Conservation (phyloP, 2,113 vertebrate genomes). For the Chaetorhynchus papuensis region DNA sequence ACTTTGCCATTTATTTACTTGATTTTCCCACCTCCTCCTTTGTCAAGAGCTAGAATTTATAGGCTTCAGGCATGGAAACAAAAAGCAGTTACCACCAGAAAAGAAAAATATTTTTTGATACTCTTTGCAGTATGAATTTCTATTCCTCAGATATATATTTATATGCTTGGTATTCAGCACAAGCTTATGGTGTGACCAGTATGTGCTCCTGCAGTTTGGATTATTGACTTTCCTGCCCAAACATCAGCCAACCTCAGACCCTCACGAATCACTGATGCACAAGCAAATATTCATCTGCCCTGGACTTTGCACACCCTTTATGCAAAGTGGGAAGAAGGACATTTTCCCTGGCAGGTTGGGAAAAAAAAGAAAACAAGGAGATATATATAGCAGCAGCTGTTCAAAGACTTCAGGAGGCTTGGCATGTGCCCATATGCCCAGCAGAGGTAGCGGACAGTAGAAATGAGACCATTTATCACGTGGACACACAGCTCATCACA, state of each 20-base stretch:
- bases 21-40: not conserved
- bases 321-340: not conserved
- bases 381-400: slow-evolving; percentile 29
- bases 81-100: not conserved
- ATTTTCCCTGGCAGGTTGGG: not conserved
- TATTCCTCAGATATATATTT: not conserved
- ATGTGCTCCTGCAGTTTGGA: not conserved
- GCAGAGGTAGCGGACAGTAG: not conserved
- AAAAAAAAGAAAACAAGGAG: not conserved
- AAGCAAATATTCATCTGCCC: not conserved
- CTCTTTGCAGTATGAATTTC: not conserved
- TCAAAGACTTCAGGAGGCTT: slow-evolving; percentile 21
- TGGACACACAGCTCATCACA: not conserved
- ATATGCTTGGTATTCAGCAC: not conserved
- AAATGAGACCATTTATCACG: slow-evolving; percentile 1
- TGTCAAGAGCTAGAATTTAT: not conserved
- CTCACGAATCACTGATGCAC: not conserved
- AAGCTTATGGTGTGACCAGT: not conserved
- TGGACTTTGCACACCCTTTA: not conserved
- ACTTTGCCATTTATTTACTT: not conserved
- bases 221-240: not conserved
- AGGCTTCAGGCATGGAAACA: not conserved
- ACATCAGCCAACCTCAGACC: not conserved
- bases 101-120: not conserved
- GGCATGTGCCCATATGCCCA: not conserved